These are phyloP conservation scores for Drosophila parthenogenetica DNA, from an alignment of 2,888 invertebrate genomes.

Conservation along the genomic window DNA sequence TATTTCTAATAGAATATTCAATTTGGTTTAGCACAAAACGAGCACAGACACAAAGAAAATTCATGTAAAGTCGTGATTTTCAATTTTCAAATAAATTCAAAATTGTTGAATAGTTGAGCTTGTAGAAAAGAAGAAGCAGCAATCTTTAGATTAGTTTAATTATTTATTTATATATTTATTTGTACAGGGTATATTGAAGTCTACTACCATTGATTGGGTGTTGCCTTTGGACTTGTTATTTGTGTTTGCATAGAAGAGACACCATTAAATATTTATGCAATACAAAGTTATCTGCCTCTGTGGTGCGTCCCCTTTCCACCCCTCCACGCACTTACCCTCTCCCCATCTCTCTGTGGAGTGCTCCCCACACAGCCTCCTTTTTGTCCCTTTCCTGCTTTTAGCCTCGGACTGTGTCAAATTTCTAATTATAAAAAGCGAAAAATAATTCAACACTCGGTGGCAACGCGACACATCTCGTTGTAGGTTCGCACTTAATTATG, in stretches of 20 bases:
- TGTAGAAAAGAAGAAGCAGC: too few species aligned
- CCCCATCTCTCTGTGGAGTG: background rate
- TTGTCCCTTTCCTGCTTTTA: too few species aligned
- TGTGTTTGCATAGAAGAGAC: slow-evolving; percentile 11
- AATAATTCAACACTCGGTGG: slow-evolving; percentile 27
- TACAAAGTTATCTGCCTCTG: slow-evolving; percentile 13
- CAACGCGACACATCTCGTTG: slow-evolving; percentile 39
- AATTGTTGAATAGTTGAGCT: too few species aligned
- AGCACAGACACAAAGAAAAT: too few species aligned
- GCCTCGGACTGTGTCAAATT: slow-evolving; percentile 33
- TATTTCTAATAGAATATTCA: background rate
- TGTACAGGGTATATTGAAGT: slow-evolving; percentile 2
- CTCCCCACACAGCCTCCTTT: background rate
- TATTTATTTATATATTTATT: background rate
- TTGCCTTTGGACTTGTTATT: background rate
- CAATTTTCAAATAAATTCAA: too few species aligned
- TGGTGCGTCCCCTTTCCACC: background rate
- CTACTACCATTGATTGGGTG: background rate
- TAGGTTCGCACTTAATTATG: slow-evolving; percentile 74
- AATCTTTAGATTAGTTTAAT: too few species aligned
- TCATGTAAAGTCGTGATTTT: too few species aligned
- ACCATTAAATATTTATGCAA: slow-evolving; percentile 28
- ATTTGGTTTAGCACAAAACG: background rate
- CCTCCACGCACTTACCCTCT: background rate
- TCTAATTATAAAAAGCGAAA: slow-evolving; percentile 56